Evolutionary conservation across 2,888 invertebrate species (phyloP).

Genomic region (Aspidiotus rigidus): DNA sequence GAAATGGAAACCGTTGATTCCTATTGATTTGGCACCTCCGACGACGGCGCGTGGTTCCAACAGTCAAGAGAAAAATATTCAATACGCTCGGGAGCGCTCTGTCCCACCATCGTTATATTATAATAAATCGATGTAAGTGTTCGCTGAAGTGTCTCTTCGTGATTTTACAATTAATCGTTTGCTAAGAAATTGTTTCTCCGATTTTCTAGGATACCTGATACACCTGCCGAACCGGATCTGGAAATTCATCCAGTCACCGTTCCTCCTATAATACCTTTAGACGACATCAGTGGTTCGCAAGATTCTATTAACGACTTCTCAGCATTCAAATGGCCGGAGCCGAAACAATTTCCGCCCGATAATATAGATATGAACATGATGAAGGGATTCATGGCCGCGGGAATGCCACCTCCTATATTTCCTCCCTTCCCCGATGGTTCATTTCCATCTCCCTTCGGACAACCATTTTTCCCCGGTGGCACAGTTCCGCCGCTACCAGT

Average conservation of each 20-base stretch:
- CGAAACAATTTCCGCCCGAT: constrained; percentile 26
- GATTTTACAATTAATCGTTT: neutral
- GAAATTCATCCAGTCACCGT: constrained; percentile 68
- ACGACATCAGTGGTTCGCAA: constrained; percentile 63
- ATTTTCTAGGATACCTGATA: constrained; percentile 62
- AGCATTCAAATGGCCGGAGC: constrained; percentile 29
- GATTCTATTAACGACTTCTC: constrained; percentile 30
- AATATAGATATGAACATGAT: constrained; percentile 15
- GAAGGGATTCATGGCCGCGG: constrained; percentile 14
- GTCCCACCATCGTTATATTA: constrained; percentile 72
- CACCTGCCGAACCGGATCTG: constrained; percentile 74
- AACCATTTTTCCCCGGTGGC: constrained; percentile 22
- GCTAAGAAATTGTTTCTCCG: neutral
- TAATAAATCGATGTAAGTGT: constrained; percentile 46
- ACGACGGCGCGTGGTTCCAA: constrained; percentile 57
- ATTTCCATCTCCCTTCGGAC: constrained; percentile 21
- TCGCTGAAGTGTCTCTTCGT: neutral
- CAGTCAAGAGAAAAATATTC: constrained; percentile 78
- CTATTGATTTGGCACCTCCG: constrained; percentile 58
- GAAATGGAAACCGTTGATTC: constrained; percentile 62
- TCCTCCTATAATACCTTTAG: constrained; percentile 74
- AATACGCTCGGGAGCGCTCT: constrained; percentile 75
- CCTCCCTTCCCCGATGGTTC: constrained; percentile 24
- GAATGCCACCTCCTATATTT: constrained; percentile 24
- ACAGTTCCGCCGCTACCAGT: constrained; percentile 14